Percentiles rank a stretch among this genome's conserved stretches.
Evolutionary conservation across 2,888 invertebrate genomes (phyloP).

Genomic region (Masnerella sp.): DNA sequence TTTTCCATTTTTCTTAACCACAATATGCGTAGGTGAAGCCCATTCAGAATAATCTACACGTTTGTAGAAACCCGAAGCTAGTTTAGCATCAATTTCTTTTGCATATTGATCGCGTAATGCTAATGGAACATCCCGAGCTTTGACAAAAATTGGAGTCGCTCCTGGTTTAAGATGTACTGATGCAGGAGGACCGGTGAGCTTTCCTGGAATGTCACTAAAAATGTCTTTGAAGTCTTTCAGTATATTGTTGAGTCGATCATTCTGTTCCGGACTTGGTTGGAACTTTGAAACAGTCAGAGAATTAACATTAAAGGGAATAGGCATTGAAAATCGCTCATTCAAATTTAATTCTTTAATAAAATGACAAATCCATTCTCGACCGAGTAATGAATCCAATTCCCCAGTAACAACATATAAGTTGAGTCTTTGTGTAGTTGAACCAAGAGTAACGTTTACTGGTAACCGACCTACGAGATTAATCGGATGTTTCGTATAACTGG

Average conservation of each 20-base stretch:
- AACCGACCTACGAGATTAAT: slow-evolving; percentile 25
- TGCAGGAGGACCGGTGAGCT: slow-evolving; percentile 18
- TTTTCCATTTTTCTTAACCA: slow-evolving; percentile 16
- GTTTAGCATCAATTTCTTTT: slow-evolving; percentile 3
- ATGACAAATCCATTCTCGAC: slow-evolving; percentile 26
- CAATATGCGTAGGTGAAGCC: slow-evolving; percentile 29
- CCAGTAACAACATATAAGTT: slow-evolving; percentile 27
- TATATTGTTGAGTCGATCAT: background rate
- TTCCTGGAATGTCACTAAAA: slow-evolving; percentile 15
- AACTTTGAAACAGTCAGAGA: background rate
- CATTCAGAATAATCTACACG: slow-evolving; percentile 26
- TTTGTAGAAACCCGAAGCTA: slow-evolving; percentile 1
- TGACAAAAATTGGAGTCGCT: background rate
- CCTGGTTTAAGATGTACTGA: slow-evolving; percentile 23
- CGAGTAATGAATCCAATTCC: slow-evolving; percentile 29
- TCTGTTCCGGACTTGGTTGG: background rate
- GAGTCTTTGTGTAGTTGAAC: slow-evolving; percentile 11
- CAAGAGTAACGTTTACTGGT: slow-evolving; percentile 22
- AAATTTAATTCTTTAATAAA: slow-evolving; percentile 22
- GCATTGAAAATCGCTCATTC: background rate
- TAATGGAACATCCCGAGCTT: slow-evolving; percentile 31
- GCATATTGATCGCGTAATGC: background rate
- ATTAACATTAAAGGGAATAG: background rate
- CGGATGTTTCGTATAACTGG: slow-evolving; percentile 39
- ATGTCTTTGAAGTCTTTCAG: background rate